Base-by-base conservation (phyloP, 2,888 invertebrate genomes). In the Leptura quadrifasciata region DNA sequence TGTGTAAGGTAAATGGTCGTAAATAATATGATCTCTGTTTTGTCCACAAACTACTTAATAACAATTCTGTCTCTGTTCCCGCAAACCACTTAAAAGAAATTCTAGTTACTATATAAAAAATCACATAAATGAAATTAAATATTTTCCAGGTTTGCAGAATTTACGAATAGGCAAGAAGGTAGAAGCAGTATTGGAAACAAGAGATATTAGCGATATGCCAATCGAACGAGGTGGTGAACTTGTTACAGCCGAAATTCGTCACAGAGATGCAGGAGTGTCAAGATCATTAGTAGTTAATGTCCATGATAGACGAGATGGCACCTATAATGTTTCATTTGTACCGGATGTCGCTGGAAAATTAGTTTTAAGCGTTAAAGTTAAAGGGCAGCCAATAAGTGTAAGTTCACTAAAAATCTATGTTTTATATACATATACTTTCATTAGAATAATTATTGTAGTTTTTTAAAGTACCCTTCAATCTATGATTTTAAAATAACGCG, bases 141-240 rank as follows among this genome's bases (percentile, higher is more conserved):
- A 5, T 63, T 20, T 79, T 61, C 39, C 78, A 92, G 92, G 91
- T 79, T 88, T 92, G 8, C 91, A 91, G 86, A 92, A 92, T 85
- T 89, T 94, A 31, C 89, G 93, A 31, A 93, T 94, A 0, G 93
- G 94, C 73, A 90, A 91, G 76, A 92, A 91, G 78, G 92, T 93
- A 15, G 93, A 93, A 82, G 90, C 92, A 0, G 86, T 91, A 2
- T 81, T 95, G 76, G 91, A 93, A 80, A 90, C 94, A 0, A 89
- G 93, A 10, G 94, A 95, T 83, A 90, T 90, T 69, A 92, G 91
- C 78, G 93, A 92, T 0, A 92, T 92, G 72, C 90, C 92, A 0
- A 88, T 95, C 39, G 93, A 93, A 87, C 92, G 94, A 81, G 94
- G 94, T 0, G 94, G 94, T 0, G 92, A 94, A 82, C 87, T 88